phyloP scores from a whole-genome alignment of 2,113 vertebrate species.

The Myrmecophaga tridactyla region DNA sequence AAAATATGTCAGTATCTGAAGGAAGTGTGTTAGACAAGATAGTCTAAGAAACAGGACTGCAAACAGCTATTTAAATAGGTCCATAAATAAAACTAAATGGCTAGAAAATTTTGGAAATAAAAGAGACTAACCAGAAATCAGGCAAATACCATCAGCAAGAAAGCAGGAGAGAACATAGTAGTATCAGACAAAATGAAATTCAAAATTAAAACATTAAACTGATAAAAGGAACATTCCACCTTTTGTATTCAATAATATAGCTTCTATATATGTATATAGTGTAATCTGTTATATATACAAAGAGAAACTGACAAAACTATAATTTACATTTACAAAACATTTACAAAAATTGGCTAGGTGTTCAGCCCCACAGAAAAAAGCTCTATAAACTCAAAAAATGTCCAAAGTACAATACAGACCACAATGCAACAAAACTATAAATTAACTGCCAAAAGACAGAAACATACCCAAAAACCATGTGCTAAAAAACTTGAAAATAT shows the following conservation, averaged over 20 bases:
- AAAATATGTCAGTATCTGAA: conserved; percentile 35
- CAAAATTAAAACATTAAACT: neutral
- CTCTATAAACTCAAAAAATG: neutral
- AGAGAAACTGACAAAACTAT: neutral
- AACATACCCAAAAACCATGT: neutral
- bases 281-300: neutral
- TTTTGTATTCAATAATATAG: conserved; percentile 1
- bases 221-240: neutral
- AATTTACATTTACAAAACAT: too few relatives aligned
- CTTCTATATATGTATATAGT: neutral
- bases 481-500: neutral
- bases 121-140: neutral
- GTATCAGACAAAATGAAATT: conserved; percentile 12
- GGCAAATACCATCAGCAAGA: neutral
- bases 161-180: neutral
- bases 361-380: neutral
- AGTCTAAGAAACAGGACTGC: neutral
- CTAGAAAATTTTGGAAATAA: neutral
- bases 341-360: conserved; percentile 18
- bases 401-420: neutral
- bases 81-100: neutral
- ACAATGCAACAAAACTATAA: neutral
- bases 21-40: neutral
- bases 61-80: neutral
- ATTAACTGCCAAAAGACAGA: neutral